Evolutionary conservation across 2,797 vertebrate species (phyloP).

Genomic region (Falco berigora): DNA sequence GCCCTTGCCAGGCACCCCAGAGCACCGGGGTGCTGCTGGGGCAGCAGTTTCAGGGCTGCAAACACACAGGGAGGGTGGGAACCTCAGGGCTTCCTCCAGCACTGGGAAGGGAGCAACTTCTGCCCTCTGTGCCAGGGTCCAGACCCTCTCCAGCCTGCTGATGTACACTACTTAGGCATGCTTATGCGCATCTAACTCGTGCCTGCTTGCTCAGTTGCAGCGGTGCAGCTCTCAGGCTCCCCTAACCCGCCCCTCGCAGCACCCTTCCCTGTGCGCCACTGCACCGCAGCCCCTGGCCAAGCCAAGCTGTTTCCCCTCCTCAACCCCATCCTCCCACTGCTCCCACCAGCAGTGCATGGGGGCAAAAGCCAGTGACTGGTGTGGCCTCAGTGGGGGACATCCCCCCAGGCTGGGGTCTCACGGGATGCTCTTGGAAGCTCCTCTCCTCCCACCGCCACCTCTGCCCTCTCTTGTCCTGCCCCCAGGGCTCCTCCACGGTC

Average conservation of each 20-base stretch:
- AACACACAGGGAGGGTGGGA: background rate
- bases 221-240: background rate
- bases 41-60: background rate
- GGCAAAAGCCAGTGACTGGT: background rate
- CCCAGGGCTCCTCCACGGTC: background rate
- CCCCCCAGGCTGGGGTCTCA: background rate
- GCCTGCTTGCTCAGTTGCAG: background rate
- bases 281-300: background rate
- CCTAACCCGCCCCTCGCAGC: background rate
- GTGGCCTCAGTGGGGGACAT: background rate
- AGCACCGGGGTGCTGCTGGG: background rate
- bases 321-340: background rate
- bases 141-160: background rate
- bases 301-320: background rate
- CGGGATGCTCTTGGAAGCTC: background rate
- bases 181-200: rapidly evolving
- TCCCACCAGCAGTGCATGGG: background rate
- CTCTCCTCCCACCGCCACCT: background rate
- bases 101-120: background rate
- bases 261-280: background rate
- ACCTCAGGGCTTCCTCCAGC: background rate
- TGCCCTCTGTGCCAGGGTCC: background rate
- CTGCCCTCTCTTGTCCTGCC: background rate
- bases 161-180: background rate
- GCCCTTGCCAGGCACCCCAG: background rate